These are phyloP conservation scores for Brachypodius melanocephalos DNA, from an alignment of 2,113 vertebrate genomes.

Conservation along the genomic window DNA sequence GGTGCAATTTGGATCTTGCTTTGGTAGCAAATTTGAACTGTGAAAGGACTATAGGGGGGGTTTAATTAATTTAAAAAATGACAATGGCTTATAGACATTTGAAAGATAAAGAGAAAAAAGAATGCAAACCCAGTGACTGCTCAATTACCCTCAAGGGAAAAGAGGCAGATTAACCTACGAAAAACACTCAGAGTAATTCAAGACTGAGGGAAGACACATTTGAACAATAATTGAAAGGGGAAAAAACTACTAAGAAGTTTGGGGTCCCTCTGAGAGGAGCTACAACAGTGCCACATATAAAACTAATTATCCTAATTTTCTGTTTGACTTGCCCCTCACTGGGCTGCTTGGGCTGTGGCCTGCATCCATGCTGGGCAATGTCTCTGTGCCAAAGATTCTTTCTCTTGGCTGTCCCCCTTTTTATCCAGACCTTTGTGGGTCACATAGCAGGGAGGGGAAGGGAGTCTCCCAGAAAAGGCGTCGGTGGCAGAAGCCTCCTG, in stretches of 20 bases:
- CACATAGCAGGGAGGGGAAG: neutral
- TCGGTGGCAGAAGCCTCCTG: neutral
- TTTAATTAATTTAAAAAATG: neutral
- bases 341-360: neutral
- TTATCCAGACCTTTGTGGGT: neutral
- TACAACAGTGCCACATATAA: neutral
- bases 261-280: neutral
- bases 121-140: neutral
- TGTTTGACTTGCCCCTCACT: neutral
- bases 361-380: fast-evolving
- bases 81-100: neutral
- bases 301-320: neutral
- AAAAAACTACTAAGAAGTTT: neutral
- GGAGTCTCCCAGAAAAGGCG: neutral
- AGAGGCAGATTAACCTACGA: neutral
- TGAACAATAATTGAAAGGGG: neutral
- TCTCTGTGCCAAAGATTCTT: neutral
- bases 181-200: neutral
- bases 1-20: neutral
- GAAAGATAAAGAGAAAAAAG: neutral
- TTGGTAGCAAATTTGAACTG: neutral
- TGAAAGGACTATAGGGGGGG: neutral
- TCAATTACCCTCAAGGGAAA: neutral
- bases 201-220: neutral
- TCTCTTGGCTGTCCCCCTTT: neutral